phyloP scores from a whole-genome alignment of 2,113 vertebrate species.

The Cheilinus undulatus region DNA sequence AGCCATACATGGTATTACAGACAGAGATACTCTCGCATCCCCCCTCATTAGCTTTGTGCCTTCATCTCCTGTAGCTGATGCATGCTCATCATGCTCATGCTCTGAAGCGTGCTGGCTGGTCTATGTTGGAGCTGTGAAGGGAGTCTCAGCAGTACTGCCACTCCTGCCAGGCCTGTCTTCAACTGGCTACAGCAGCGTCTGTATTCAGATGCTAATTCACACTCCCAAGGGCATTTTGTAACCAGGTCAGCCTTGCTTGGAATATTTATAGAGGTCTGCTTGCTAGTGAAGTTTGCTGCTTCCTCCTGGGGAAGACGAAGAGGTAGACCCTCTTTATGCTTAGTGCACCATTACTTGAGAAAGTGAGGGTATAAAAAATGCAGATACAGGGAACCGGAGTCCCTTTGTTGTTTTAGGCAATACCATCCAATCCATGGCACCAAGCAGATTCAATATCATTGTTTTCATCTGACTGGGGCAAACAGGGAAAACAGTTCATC shows the following conservation, averaged over 20 bases:
- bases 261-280: constrained; percentile 84
- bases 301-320: constrained; percentile 60
- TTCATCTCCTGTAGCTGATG: constrained; percentile 43
- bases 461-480: constrained; percentile 16
- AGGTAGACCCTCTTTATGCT: constrained; percentile 75
- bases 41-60: constrained; percentile 37
- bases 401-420: constrained; percentile 43
- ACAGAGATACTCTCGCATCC: background rate
- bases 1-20: constrained; percentile 10
- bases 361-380: constrained; percentile 58
- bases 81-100: constrained; percentile 41
- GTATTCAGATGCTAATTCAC: constrained; percentile 85
- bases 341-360: constrained; percentile 60
- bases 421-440: constrained; percentile 30
- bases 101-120: constrained; percentile 54
- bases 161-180: constrained; percentile 74
- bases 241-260: constrained; percentile 85
- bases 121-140: constrained; percentile 58
- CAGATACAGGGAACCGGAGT: constrained; percentile 30
- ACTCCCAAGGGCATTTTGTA: constrained; percentile 81
- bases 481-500: constrained; percentile 23
- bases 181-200: constrained; percentile 75
- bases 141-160: constrained; percentile 59
- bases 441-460: constrained; percentile 18
- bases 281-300: constrained; percentile 72